These are phyloP conservation scores for Drosophila quadrilineata DNA, from an alignment of 1,140 invertebrate species.

Conservation along the genomic window DNA sequence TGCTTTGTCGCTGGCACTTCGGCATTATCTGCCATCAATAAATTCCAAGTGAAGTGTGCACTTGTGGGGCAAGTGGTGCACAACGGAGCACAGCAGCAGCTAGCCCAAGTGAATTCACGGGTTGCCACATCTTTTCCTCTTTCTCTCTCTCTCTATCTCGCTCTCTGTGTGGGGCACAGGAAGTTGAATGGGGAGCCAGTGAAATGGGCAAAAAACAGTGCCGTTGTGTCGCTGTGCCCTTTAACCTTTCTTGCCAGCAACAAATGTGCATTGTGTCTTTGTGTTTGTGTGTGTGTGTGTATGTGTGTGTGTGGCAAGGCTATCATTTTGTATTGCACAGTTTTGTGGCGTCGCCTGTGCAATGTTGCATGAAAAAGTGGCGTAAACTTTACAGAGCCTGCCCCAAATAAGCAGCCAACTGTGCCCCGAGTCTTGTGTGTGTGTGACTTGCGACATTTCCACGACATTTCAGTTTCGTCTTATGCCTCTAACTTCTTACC, in stretches of 20 bases:
- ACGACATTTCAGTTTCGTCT: slow-evolving; percentile 65
- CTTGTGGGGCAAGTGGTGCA: slow-evolving; percentile 75
- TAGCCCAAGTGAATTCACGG: not conserved
- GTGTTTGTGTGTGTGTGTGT: slow-evolving; percentile 21
- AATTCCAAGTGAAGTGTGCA: slow-evolving; percentile 78
- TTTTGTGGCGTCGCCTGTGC: slow-evolving; percentile 70
- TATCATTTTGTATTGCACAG: slow-evolving; percentile 70
- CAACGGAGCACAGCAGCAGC: slow-evolving; percentile 57
- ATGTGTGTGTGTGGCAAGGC: slow-evolving; percentile 54
- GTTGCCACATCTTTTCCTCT: not conserved
- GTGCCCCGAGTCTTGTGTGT: slow-evolving; percentile 49
- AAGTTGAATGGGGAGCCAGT: slow-evolving; percentile 13
- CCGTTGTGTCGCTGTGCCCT: slow-evolving; percentile 61
- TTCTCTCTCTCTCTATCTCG: not conserved
- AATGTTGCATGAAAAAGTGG: slow-evolving; percentile 77
- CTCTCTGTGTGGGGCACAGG: not conserved
- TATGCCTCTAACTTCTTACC: slow-evolving; percentile 40
- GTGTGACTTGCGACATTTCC: slow-evolving; percentile 69
- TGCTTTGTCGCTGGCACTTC: slow-evolving; percentile 74
- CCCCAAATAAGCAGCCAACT: slow-evolving; percentile 61
- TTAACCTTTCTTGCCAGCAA: slow-evolving; percentile 59
- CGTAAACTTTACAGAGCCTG: slow-evolving; percentile 60
- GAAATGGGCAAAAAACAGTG: slow-evolving; percentile 70
- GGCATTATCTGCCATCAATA: slow-evolving; percentile 78
- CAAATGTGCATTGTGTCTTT: slow-evolving; percentile 10